Conservation (phyloP, 2,888 invertebrate genomes). For the Apodemia zela region DNA sequence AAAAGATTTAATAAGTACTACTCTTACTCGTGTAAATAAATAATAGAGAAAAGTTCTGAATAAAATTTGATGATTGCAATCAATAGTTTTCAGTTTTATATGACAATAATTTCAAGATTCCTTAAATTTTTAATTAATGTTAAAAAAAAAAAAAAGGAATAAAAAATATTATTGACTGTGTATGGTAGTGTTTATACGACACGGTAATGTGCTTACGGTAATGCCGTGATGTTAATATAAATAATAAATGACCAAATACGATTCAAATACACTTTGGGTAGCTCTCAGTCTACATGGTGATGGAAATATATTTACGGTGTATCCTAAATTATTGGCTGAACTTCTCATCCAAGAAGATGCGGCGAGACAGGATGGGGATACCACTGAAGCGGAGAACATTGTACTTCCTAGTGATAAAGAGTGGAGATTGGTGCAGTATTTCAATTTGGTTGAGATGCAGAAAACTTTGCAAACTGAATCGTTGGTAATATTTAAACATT, state of each 20-base stretch:
- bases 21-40: too few species aligned
- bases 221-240: not conserved
- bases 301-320: constrained; percentile 83
- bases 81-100: too few species aligned
- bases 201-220: too few species aligned
- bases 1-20: too few species aligned
- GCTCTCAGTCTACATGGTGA: constrained; percentile 78
- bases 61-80: too few species aligned
- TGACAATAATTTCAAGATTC: too few species aligned
- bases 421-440: constrained; percentile 85
- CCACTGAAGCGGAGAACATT: constrained; percentile 75
- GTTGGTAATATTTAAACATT: constrained; percentile 37
- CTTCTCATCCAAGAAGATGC: constrained; percentile 76
- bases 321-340: constrained; percentile 83
- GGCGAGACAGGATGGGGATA: constrained; percentile 62
- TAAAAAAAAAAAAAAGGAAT: too few species aligned
- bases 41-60: too few species aligned
- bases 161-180: too few species aligned
- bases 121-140: too few species aligned
- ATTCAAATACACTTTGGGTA: constrained; percentile 72
- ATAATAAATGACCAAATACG: constrained; percentile 56
- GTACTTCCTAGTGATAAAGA: constrained; percentile 85
- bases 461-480: constrained; percentile 57
- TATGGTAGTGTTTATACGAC: too few species aligned
- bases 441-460: constrained; percentile 83